Evolutionary conservation across 1,140 invertebrate genomes (phyloP), one percentile per base, ranked within the genome.

Genomic region (Ctenoplectra terminalis): DNA sequence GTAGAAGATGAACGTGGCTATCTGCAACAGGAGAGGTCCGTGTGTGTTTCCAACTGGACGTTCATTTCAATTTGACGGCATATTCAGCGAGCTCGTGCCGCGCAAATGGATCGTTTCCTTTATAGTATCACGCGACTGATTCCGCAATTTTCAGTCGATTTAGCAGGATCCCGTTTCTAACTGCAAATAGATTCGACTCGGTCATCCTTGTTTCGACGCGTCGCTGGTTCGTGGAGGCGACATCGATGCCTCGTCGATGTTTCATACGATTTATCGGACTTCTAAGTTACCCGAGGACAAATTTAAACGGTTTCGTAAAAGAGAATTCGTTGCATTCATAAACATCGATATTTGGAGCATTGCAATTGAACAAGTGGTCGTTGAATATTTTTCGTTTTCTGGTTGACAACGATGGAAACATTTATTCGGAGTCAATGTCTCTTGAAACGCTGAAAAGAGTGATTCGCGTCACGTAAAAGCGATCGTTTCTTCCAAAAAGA

Each of bases 31-130:
- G n/a, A 34, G 34, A 20, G 52, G 37, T 70, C 63, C 31, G 15
- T 82, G 26, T 29, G 20, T 64, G 67, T 82, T 82, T 64, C 71
- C 69, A 86, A 85, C 81, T 86, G 85, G 69, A 86, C 85, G 60
- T 73, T 31, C 74, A 60, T 56, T 82, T 82, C 63, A 74, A 77
- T 78, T 72, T 61, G 46, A 82, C 67, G 69, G 84, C 43, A 77
- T 48, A 63, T 67, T 75, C 78, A 75, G 71, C 50, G 50, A 26
- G 29, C 54, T 34, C 50, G 43, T 56, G 72, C 31, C 37, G 43
- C 72, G 72, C 78, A 76, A 85, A 61, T 52, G 67, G 78, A 75
- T 50, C 66, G 58, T 70, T 63, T 85, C 72, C 66, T 86, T 85
- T 82, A 85, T 86, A 73, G 46, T 52, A 76, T 76, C 61, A 58